These are phyloP conservation scores for Macrochelys suwanniensis DNA, from an alignment of 2,797 vertebrate genomes.

Conservation along the genomic window DNA sequence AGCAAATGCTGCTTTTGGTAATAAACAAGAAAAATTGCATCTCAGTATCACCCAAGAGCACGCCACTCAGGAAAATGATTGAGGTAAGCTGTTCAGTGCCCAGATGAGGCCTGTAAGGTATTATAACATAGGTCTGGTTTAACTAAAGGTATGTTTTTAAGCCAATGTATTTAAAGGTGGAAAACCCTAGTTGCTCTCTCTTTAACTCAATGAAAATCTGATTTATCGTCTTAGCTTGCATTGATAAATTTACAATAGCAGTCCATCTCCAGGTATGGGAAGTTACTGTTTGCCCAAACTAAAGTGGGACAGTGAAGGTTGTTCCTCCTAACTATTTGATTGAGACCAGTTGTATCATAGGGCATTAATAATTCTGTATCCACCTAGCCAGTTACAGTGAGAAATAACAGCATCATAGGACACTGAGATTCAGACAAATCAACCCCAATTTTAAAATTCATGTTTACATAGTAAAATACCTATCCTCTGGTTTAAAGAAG, in stretches of 20 bases:
- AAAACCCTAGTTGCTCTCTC: not conserved
- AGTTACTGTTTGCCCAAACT: not conserved
- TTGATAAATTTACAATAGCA: not conserved
- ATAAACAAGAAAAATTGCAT: not conserved
- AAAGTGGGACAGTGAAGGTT: not conserved
- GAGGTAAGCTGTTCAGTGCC: not conserved
- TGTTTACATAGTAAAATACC: not conserved
- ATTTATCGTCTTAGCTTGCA: not conserved
- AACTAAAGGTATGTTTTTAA: not conserved
- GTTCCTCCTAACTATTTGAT: not conserved
- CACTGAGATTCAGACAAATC: constrained; percentile 5
- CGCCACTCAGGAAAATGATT: not conserved
- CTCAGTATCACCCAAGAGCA: not conserved
- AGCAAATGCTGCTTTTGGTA: not conserved
- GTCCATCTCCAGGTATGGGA: not conserved
- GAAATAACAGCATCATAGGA: not conserved
- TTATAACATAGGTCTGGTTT: not conserved
- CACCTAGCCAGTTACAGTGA: not conserved
- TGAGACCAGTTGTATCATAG: not conserved
- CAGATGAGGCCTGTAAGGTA: not conserved
- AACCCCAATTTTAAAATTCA: not conserved
- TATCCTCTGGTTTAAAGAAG: not conserved
- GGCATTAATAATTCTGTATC: not conserved
- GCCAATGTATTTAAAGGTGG: not conserved
- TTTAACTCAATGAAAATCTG: not conserved